A percentile compares a stretch with the other conserved stretches of the same genome.
Evolutionary conservation across 2,888 invertebrate species (phyloP).

Genomic region (Imbricaverruca yamaguchii): DNA sequence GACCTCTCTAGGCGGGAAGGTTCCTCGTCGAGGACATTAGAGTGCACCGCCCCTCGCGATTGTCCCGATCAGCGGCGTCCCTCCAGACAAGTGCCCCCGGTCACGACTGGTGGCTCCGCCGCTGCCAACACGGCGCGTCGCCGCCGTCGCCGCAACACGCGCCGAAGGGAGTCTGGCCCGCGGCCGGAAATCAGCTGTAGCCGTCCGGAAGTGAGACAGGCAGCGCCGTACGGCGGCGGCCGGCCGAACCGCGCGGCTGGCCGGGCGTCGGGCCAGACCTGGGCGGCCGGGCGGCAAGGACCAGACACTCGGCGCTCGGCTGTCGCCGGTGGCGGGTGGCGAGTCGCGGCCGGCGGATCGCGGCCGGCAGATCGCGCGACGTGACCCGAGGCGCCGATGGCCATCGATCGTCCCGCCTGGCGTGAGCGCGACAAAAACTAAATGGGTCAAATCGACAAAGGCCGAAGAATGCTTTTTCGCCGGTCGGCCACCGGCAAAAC

Average conservation of each 20-base stretch:
- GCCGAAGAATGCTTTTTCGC: background rate
- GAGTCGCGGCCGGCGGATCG: background rate
- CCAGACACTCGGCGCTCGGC: background rate
- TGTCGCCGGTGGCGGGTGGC: background rate
- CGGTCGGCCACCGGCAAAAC: background rate
- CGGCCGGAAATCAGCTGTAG: background rate
- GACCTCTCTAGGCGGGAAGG: no score
- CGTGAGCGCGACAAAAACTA: background rate
- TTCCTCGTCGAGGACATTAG: no score
- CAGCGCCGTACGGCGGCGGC: background rate
- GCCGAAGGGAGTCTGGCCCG: background rate
- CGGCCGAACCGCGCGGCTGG: background rate
- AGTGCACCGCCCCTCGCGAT: no score
- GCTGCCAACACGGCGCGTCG: no score
- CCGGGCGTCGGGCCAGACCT: background rate
- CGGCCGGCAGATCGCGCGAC: background rate
- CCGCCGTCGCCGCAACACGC: background rate
- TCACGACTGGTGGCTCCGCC: no score
- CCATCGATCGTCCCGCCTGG: background rate
- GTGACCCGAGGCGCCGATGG: background rate
- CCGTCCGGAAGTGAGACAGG: background rate
- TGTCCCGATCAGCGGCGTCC: no score
- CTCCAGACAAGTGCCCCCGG: no score
- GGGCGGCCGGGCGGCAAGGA: background rate
- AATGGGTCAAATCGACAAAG: slow-evolving; percentile 3